These are phyloP conservation scores for Sarcophaga variegata DNA, from an alignment of 2,888 invertebrate genomes.

Conservation along the genomic window DNA sequence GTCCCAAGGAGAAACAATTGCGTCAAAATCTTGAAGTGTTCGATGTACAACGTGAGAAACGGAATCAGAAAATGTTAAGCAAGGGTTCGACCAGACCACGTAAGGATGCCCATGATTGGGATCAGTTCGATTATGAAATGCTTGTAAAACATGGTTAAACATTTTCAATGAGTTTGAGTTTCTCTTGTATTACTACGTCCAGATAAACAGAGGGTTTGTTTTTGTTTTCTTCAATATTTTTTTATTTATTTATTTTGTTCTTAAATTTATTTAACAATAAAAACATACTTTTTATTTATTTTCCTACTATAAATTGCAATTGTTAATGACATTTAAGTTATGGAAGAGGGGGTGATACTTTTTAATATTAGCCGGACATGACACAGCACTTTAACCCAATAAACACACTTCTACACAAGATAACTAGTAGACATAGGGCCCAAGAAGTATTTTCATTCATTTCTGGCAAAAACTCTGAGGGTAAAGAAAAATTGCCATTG, in stretches of 20 bases:
- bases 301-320: background rate
- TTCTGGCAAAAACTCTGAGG: no score
- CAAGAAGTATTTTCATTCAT: no score
- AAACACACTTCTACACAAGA: no score
- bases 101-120: conserved; percentile 74
- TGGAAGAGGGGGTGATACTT: no score
- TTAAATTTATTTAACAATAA: conserved; percentile 21
- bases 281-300: conserved; percentile 15
- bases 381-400: no score
- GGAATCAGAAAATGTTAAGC: conserved; percentile 72
- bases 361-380: no score
- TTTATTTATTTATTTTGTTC: background rate
- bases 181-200: no score
- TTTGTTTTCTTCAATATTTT: conserved; percentile 19
- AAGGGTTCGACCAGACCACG: conserved; percentile 74
- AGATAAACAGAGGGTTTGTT: conserved; percentile 26
- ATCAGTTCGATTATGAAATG: conserved; percentile 79
- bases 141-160: conserved; percentile 70
- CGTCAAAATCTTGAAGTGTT: conserved; percentile 73
- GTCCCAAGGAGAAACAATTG: conserved; percentile 72
- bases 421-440: no score
- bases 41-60: conserved; percentile 74
- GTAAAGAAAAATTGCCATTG: no score
- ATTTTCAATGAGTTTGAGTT: conserved; percentile 12
- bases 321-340: no score